These are phyloP conservation scores for Dasyurus viverrinus DNA, from an alignment of 2,113 vertebrate genomes.

Conservation along the genomic window DNA sequence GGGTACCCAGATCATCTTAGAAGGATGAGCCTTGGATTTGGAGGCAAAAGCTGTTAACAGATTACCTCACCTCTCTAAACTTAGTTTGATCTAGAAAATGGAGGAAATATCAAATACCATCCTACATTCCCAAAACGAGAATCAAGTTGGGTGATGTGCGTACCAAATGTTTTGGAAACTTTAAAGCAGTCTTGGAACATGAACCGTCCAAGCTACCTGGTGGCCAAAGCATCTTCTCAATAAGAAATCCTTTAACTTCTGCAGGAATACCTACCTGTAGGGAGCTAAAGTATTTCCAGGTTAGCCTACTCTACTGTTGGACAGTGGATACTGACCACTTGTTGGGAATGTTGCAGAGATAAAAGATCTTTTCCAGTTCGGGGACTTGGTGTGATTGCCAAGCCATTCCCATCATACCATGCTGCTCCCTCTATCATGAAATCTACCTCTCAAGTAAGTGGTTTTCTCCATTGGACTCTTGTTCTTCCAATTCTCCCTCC, in stretches of 20 bases:
- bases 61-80: neutral
- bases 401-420: neutral
- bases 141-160: neutral
- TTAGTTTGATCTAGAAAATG: neutral
- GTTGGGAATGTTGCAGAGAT: neutral
- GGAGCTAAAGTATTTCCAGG: neutral
- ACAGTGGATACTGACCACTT: neutral
- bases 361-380: neutral
- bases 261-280: neutral
- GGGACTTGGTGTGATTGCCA: neutral
- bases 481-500: too few species aligned
- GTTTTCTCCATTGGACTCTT: neutral
- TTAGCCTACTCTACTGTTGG: neutral
- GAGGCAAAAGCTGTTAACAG: neutral
- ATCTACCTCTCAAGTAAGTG: neutral
- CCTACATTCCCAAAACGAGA: neutral
- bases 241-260: too few species aligned
- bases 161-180: neutral
- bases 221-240: neutral
- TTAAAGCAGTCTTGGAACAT: neutral
- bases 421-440: neutral
- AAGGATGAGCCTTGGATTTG: neutral
- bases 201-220: neutral
- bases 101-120: neutral
- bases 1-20: neutral